Percentiles rank a stretch among this genome's conserved stretches.
These are phyloP conservation scores for Alcis repandata DNA, from an alignment of 2,888 invertebrate species.

Conservation along the genomic window DNA sequence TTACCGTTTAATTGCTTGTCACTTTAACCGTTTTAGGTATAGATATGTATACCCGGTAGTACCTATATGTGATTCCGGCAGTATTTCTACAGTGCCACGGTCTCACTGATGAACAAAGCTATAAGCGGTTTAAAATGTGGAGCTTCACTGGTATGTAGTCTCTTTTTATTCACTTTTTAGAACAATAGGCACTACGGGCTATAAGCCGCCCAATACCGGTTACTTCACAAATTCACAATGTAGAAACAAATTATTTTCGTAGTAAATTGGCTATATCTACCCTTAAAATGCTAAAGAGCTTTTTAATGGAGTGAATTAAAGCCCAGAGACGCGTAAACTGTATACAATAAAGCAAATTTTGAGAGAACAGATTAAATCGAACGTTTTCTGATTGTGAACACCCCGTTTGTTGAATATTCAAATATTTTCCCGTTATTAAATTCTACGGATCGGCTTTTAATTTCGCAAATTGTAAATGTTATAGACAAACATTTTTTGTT, in stretches of 20 bases:
- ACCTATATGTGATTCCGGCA: no score
- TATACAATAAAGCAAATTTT: slow-evolving; percentile 26
- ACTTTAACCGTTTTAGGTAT: no score
- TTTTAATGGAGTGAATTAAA: slow-evolving; percentile 5
- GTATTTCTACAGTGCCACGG: no score
- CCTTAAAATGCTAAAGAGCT: slow-evolving; percentile 1
- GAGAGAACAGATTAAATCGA: slow-evolving; percentile 53
- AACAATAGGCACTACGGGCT: no score
- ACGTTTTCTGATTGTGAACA: slow-evolving; percentile 53
- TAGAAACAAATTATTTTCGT: not conserved
- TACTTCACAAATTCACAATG: no score
- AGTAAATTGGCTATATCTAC: not conserved
- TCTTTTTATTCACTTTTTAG: no score
- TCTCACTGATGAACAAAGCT: no score
- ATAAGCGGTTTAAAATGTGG: no score
- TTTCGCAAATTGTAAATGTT: slow-evolving; percentile 48
- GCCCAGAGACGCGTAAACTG: slow-evolving; percentile 7
- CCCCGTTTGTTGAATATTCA: slow-evolving; percentile 62
- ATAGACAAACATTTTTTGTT: slow-evolving; percentile 37
- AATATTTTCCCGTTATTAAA: slow-evolving; percentile 59
- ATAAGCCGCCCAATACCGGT: no score
- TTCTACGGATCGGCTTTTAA: slow-evolving; percentile 58
- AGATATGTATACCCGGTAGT: no score
- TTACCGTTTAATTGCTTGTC: no score
- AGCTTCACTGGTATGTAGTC: no score